A percentile compares a stretch with the other conserved stretches of the same genome.
Conservation (phyloP, 1,140 invertebrate genomes). For the Agrypnia vestita region DNA sequence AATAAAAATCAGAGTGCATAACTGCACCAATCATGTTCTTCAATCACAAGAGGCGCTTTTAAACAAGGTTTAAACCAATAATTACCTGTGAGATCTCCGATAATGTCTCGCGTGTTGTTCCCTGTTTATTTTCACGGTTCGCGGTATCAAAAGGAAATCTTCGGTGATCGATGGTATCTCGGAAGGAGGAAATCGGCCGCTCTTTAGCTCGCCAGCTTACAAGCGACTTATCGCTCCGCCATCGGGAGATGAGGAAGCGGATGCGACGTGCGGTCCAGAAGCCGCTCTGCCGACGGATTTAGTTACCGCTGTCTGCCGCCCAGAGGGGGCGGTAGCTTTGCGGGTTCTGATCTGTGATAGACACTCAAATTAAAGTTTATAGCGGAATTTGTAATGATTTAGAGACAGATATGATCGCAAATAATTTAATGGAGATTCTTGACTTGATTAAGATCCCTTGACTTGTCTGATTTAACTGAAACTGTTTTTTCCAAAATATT, state of each 20-base stretch:
- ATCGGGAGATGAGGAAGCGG: not conserved
- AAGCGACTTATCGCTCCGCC: not conserved
- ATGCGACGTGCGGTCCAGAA: not conserved
- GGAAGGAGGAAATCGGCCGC: not conserved
- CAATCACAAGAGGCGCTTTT: not conserved
- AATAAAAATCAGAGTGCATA: no score
- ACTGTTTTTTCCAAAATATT: no score
- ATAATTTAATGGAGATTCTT: no score
- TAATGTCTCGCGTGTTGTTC: not conserved
- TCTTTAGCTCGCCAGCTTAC: not conserved
- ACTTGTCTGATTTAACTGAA: no score
- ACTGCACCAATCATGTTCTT: not conserved
- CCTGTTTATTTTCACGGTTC: conserved; percentile 28
- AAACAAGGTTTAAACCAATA: conserved; percentile 19
- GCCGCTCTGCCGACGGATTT: not conserved
- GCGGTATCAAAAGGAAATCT: not conserved
- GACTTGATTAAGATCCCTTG: no score
- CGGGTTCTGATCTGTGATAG: no score
- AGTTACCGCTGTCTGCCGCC: no score
- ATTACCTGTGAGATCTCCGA: conserved; percentile 22
- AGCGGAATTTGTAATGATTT: no score
- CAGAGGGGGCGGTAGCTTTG: no score
- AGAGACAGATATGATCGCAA: no score
- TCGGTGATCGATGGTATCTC: conserved; percentile 4
- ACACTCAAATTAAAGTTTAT: no score